Conservation (phyloP, 2,113 vertebrate species). For the Oreochromis niloticus region DNA sequence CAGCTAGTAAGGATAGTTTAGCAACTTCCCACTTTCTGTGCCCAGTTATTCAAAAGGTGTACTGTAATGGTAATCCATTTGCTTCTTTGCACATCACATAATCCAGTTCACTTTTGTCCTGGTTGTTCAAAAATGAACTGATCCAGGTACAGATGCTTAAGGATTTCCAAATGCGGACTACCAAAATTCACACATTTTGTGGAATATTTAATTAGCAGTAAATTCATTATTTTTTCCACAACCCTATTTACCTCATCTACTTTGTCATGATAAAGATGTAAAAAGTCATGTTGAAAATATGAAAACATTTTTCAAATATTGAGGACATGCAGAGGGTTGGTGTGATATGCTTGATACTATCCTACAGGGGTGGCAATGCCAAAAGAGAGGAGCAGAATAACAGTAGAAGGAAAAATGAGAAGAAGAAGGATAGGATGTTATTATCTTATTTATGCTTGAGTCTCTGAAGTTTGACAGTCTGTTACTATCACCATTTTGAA, state of each 20-base stretch:
- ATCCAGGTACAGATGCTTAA: background rate
- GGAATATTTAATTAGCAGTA: background rate
- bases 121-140: background rate
- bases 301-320: background rate
- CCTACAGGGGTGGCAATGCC: background rate
- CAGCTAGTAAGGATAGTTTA: background rate
- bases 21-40: background rate
- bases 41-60: background rate
- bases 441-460: background rate
- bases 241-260: background rate
- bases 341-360: background rate
- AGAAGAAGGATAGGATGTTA: background rate
- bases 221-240: background rate
- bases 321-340: background rate
- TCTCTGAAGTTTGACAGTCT: background rate
- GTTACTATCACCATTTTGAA: background rate
- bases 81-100: background rate
- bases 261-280: background rate
- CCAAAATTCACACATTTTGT: background rate
- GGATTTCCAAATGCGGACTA: background rate
- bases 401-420: background rate
- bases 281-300: background rate
- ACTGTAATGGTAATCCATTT: background rate
- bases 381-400: background rate
- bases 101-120: background rate